Conservation (phyloP, 2,888 invertebrate species). For the Lithophane leautieri region DNA sequence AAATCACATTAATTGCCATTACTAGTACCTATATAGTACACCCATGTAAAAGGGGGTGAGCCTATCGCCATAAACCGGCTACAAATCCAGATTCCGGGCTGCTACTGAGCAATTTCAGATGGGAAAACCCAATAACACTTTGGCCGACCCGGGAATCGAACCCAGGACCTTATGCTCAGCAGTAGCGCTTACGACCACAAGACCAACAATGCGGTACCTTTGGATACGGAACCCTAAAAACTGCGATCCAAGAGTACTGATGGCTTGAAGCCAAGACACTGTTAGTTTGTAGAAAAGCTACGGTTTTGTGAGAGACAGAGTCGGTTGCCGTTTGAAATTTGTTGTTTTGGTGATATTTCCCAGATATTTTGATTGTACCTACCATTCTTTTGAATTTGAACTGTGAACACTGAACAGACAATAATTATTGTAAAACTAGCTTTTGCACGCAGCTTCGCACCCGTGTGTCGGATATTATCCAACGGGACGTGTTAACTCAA, state of each 20-base stretch:
- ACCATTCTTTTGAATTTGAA: background rate
- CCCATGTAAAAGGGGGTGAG: too few species aligned
- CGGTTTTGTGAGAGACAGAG: conserved; percentile 28
- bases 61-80: background rate
- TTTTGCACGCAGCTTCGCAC: background rate
- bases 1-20: too few species aligned
- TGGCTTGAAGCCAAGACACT: conserved; percentile 36
- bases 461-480: background rate
- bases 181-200: too few species aligned
- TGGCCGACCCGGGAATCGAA: background rate
- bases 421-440: background rate
- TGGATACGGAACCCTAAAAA: conserved; percentile 17
- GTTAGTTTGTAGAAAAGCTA: conserved; percentile 19
- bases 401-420: background rate
- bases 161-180: too few species aligned
- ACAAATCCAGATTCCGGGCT: background rate
- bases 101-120: background rate
- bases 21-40: too few species aligned
- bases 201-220: too few species aligned
- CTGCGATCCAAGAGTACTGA: conserved; percentile 59
- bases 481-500: background rate
- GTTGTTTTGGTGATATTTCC: conserved; percentile 12
- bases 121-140: background rate
- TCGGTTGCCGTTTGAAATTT: conserved; percentile 38
- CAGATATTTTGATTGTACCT: conserved; percentile 20